Percentiles rank a stretch among this genome's conserved stretches.
phyloP scores from a whole-genome alignment of 2,888 invertebrate genomes.

The Meloe dianella region DNA sequence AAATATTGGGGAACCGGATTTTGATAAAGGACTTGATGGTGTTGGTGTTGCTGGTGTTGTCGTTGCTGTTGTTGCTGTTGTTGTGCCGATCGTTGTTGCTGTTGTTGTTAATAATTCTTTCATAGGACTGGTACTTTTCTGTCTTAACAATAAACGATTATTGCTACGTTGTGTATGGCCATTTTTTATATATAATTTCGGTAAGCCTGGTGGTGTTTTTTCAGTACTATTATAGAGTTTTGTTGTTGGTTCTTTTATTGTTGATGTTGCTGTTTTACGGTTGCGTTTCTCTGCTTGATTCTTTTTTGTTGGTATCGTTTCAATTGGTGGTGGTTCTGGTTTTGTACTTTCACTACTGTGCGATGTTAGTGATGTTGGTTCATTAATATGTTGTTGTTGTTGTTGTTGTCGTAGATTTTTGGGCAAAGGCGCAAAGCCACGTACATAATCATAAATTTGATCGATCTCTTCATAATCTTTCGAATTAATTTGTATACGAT shows the following conservation, averaged over 20 bases:
- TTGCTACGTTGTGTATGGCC: constrained; percentile 70
- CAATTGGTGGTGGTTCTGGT: constrained; percentile 90
- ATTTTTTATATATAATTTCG: constrained; percentile 82
- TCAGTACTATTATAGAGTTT: constrained; percentile 60
- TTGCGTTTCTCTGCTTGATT: constrained; percentile 76
- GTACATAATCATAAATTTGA: constrained; percentile 94
- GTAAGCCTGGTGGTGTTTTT: constrained; percentile 68
- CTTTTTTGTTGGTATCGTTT: constrained; percentile 88
- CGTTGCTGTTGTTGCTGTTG: constrained; percentile 54
- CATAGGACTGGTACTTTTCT: constrained; percentile 75
- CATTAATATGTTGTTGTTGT: background rate
- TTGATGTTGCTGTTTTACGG: constrained; percentile 67
- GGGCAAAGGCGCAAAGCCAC: constrained; percentile 90
- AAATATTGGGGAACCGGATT: constrained; percentile 77
- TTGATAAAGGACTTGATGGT: constrained; percentile 69
- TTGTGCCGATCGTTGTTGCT: constrained; percentile 55
- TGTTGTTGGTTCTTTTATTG: constrained; percentile 56
- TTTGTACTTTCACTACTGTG: constrained; percentile 62
- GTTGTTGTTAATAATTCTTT: constrained; percentile 66
- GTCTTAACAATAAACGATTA: constrained; percentile 63
- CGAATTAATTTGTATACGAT: constrained; percentile 64
- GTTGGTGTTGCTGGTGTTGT: constrained; percentile 62
- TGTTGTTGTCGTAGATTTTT: constrained; percentile 68
- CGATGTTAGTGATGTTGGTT: constrained; percentile 59
- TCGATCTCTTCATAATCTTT: constrained; percentile 96